Evolutionary conservation across 1,140 invertebrate genomes (phyloP).

Genomic region (Cherax destructor): DNA sequence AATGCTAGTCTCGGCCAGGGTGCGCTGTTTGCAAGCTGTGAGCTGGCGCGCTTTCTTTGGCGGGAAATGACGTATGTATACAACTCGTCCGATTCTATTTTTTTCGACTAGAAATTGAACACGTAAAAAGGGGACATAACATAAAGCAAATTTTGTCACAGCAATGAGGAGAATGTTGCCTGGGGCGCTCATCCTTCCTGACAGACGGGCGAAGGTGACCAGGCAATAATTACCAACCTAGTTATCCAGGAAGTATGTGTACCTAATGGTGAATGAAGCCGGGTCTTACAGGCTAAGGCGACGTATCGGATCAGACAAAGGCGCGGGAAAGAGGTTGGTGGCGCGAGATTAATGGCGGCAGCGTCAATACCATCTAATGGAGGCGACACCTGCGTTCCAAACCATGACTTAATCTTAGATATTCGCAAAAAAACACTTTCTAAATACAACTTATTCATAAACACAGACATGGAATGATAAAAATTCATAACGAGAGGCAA

Average conservation of each 20-base stretch:
- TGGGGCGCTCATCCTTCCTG: neutral
- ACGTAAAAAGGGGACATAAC: neutral
- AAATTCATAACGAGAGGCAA: too few relatives aligned
- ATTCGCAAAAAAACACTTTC: too few relatives aligned
- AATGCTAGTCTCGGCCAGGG: slow-evolving; percentile 49
- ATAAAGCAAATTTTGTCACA: neutral
- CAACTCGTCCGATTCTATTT: slow-evolving; percentile 62
- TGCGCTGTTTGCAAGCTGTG: slow-evolving; percentile 67
- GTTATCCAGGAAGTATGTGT: slow-evolving; percentile 56
- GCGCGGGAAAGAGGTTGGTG: slow-evolving; percentile 68
- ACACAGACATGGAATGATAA: too few relatives aligned
- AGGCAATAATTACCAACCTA: slow-evolving; percentile 37
- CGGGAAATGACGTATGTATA: slow-evolving; percentile 66
- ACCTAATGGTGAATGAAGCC: slow-evolving; percentile 66
- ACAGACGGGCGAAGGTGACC: neutral
- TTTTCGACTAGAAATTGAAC: slow-evolving; percentile 13
- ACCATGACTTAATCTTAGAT: neutral
- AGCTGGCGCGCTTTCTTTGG: slow-evolving; percentile 65
- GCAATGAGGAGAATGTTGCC: too few relatives aligned
- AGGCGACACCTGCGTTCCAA: slow-evolving; percentile 60
- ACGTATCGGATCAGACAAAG: slow-evolving; percentile 68
- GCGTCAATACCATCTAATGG: slow-evolving; percentile 69
- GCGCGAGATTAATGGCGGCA: slow-evolving; percentile 66
- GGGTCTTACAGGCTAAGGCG: slow-evolving; percentile 59
- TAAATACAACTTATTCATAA: too few relatives aligned